These are phyloP conservation scores for Psittacula echo DNA, from an alignment of 2,797 vertebrate species.

Conservation along the genomic window DNA sequence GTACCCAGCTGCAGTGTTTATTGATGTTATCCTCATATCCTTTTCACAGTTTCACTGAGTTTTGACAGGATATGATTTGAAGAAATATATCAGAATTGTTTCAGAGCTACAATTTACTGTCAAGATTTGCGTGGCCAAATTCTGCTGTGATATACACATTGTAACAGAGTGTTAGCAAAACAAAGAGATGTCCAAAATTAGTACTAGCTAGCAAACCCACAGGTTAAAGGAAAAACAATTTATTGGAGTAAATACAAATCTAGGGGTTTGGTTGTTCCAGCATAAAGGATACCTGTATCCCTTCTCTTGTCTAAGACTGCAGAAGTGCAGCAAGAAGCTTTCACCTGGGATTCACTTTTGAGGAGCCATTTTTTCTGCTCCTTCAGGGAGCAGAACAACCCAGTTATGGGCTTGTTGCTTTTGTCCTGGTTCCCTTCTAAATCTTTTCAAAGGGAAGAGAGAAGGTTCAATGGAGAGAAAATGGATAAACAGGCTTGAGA, in stretches of 20 bases:
- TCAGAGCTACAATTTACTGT: neutral
- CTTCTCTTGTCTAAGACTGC: neutral
- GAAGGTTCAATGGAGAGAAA: neutral
- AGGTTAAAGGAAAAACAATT: neutral
- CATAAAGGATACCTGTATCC: neutral
- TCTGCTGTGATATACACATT: neutral
- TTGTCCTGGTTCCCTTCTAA: neutral
- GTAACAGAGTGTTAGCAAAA: neutral
- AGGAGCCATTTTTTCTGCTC: neutral
- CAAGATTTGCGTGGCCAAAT: neutral
- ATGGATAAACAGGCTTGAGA: neutral
- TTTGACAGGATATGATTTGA: slow-evolving; percentile 5
- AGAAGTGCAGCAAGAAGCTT: neutral
- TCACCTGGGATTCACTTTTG: neutral
- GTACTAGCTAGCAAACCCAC: neutral
- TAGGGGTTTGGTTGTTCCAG: neutral
- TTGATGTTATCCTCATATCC: neutral
- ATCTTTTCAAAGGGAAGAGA: neutral
- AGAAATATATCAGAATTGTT: neutral
- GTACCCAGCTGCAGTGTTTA: neutral
- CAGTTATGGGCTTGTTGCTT: neutral
- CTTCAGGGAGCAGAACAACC: neutral
- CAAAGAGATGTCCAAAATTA: neutral
- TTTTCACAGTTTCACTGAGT: neutral
- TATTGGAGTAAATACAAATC: neutral